Conservation (phyloP, 1,140 invertebrate species). For the Ceratina japonica region DNA sequence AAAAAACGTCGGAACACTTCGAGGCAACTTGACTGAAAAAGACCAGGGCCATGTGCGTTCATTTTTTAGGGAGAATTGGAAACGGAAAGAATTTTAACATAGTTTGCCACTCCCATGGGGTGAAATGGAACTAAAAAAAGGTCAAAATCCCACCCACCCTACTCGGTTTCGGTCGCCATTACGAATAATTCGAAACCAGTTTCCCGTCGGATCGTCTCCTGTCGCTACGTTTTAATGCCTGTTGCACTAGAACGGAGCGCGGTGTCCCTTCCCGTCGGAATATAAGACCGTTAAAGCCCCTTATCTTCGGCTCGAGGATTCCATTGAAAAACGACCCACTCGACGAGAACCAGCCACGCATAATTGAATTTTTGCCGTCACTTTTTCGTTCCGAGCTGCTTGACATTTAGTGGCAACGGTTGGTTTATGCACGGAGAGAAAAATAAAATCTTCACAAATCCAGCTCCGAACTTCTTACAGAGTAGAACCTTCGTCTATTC, state of each 20-base stretch:
- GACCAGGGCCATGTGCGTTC: slow-evolving; percentile 16
- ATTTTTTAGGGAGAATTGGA: not conserved
- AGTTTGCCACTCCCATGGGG: slow-evolving; percentile 64
- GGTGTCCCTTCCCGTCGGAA: slow-evolving; percentile 6
- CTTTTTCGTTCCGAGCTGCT: not conserved
- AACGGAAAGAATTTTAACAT: not conserved
- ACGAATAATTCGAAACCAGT: slow-evolving; percentile 64
- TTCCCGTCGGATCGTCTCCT: slow-evolving; percentile 69
- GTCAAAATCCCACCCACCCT: slow-evolving; percentile 65
- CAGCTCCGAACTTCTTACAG: too few relatives aligned
- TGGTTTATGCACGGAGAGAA: too few relatives aligned
- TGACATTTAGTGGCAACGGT: not conserved
- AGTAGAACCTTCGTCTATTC: too few relatives aligned
- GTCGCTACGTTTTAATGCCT: slow-evolving; percentile 65
- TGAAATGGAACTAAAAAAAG: not conserved
- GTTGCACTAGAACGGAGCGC: slow-evolving; percentile 29
- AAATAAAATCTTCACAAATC: too few relatives aligned
- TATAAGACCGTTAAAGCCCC: slow-evolving; percentile 15
- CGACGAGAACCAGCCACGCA: not conserved
- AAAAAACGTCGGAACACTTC: slow-evolving; percentile 40
- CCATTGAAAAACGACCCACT: slow-evolving; percentile 14
- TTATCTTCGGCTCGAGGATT: slow-evolving; percentile 27
- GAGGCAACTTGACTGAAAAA: slow-evolving; percentile 33
- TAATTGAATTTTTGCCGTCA: slow-evolving; percentile 4
- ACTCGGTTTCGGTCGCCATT: slow-evolving; percentile 43